phyloP scores from a whole-genome alignment of 1,140 invertebrate genomes.

The Acyrthosiphon pisum region DNA sequence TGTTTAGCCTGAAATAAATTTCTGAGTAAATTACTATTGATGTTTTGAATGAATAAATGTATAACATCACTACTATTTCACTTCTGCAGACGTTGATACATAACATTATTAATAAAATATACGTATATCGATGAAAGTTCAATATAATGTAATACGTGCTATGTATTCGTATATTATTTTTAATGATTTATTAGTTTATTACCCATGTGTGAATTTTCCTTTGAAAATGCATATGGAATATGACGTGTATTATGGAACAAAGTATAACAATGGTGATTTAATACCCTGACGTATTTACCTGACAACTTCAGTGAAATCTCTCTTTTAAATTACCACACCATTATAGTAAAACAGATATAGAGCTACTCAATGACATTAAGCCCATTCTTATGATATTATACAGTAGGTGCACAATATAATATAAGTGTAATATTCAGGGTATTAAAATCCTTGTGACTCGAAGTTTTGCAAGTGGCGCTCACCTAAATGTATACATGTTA shows the following conservation, averaged over 20 bases:
- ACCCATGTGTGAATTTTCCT: not conserved
- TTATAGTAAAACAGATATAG: not conserved
- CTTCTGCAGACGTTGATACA: not conserved
- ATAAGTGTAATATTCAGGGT: not conserved
- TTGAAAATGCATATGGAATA: not conserved
- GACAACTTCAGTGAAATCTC: not conserved
- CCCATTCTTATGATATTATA: not conserved
- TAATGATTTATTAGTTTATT: not conserved
- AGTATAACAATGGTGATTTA: not conserved
- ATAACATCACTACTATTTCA: not conserved
- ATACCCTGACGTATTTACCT: not conserved
- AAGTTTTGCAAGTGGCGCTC: not conserved
- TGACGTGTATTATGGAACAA: not conserved
- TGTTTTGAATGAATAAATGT: too few relatives aligned
- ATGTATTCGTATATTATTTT: not conserved
- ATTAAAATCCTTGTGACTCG: not conserved
- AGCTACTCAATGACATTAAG: not conserved
- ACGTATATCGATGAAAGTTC: too few relatives aligned
- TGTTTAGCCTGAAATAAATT: too few relatives aligned
- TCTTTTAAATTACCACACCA: not conserved
- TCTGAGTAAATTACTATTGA: too few relatives aligned
- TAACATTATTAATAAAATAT: not conserved
- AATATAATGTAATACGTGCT: not conserved
- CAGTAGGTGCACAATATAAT: not conserved
- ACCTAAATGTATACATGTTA: not conserved